Percentiles rank a stretch among this genome's conserved stretches.
Conservation (phyloP, 2,888 invertebrate species). For the Nemurella pictetii region DNA sequence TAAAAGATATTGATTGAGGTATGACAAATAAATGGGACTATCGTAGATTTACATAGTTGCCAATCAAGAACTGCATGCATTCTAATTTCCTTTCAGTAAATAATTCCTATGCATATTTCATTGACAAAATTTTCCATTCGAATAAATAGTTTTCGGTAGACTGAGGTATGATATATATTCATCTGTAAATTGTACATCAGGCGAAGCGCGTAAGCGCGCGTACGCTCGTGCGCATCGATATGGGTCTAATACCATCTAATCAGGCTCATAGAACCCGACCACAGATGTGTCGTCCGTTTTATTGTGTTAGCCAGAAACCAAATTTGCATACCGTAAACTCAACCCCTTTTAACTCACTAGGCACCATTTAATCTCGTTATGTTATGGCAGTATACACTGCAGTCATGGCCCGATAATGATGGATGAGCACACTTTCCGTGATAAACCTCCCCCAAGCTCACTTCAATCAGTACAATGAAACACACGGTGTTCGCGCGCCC, state of each 20-base stretch:
- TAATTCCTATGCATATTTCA: neutral
- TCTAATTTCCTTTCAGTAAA: neutral
- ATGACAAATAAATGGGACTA: neutral
- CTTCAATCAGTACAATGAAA: constrained; percentile 29
- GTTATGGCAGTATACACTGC: constrained; percentile 18
- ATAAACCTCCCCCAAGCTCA: constrained; percentile 11
- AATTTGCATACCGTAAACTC: constrained; percentile 35
- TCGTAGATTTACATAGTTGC: neutral
- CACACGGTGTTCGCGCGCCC: constrained; percentile 10
- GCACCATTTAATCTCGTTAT: constrained; percentile 32
- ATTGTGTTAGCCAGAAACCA: constrained; percentile 32
- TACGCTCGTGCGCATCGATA: constrained; percentile 16
- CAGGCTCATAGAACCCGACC: neutral
- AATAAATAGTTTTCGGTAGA: neutral
- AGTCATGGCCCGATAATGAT: constrained; percentile 29
- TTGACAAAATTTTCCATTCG: neutral
- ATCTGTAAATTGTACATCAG: neutral
- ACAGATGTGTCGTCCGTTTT: constrained; percentile 33
- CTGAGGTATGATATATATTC: no score
- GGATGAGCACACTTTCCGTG: constrained; percentile 31
- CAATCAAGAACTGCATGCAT: neutral
- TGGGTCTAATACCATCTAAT: constrained; percentile 27
- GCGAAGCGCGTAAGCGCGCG: neutral
- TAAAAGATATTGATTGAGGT: neutral
- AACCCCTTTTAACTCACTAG: constrained; percentile 32